Evolutionary conservation across 1,140 invertebrate genomes (phyloP), one percentile per base, ranked within the genome.

Genomic region (Xylocopa sonorina): DNA sequence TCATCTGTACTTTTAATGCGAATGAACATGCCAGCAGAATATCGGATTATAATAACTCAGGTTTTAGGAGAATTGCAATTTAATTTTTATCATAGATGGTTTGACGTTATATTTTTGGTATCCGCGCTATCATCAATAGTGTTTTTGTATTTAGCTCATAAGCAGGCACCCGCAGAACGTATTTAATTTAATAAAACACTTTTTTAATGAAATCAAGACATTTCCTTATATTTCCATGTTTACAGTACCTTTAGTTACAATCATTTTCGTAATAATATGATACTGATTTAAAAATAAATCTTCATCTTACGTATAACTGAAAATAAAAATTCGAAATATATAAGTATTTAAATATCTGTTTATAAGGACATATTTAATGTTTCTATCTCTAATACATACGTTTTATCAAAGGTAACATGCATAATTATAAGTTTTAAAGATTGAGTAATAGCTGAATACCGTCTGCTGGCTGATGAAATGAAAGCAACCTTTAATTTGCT

Each of bases 11-110:
- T 99, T 21, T 92, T 99, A 43, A 99, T 99, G 96, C 93, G 99
- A 62, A 99, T 99, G 99, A 99, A 99, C 92, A 99, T 99, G 98
- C 99, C 99, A 10, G 95, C 96, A 0, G 98, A 99, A 92, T 99
- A 99, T 91, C 94, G 99, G 34, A 96, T 96, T 53, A 99, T 99
- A 78, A 99, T 99, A 76, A 99, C 99, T 0, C 97, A 99, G 94
- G 99, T 99, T 0, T 93, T 99, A 0, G 99, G 99, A 10, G 98
- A 99, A 91, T 93, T 99, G 71, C 98, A 99, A 91, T 99, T 99
- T 88, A 99, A 98, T 91, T 99, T 99, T 94, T 99, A 99, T 92
- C 99, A 99, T 93, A 95, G 99, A 64, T 99, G 99, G 99, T 99
- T 99, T 93, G 99, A 99, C 93, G 98, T 99, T 0, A 99, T 99